Evolutionary conservation across 2,888 invertebrate genomes (phyloP), one percentile per base, ranked within the genome.

Genomic region (Drosophila parthenogenetica): DNA sequence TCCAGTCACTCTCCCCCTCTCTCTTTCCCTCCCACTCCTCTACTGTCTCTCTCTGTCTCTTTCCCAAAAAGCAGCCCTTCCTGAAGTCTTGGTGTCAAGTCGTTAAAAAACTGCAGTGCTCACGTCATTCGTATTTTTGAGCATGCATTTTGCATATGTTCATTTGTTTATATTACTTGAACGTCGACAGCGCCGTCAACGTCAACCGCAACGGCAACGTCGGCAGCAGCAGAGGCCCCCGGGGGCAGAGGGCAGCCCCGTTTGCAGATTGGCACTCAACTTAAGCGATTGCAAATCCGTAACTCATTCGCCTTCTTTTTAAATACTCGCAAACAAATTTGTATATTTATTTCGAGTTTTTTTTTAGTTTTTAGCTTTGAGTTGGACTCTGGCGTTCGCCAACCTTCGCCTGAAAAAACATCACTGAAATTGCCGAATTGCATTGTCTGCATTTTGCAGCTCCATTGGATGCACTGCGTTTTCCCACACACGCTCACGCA

Each of bases 261-360:
- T 29, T 49, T 61, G 81, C 69, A 87, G 87, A 84, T 87, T 85
- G 84, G 77, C 79, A 87, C 85, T 85, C 82, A 89, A 85, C 59
- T 74, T 82, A 84, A 89, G 86, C 89, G 82, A 89, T 89, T 87
- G 81, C 89, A 90, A 90, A 88, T 90, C 89, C 90, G 90, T 89
- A 89, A 89, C 90, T 90, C 86, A 90, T 86, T 90, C 64, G 80
- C 40, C 77, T 77, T 71, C 60, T 68, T 60, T 72, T 79, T 82
- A 82, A 79, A 82, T 87, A 65, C 86, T 73, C 63, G 69, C 83
- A 80, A 64, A 87, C 80, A 79, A 78, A 76, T 76, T 73, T 74
- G 32, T 71, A 57, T 66, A 53, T 69, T 53, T 22, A 32, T 43
- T 67, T 42, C 43, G 11, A 35, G 57, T 50, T 42, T 19, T 10